Conservation (phyloP, 2,113 vertebrate species). For the Steatornis caripensis region DNA sequence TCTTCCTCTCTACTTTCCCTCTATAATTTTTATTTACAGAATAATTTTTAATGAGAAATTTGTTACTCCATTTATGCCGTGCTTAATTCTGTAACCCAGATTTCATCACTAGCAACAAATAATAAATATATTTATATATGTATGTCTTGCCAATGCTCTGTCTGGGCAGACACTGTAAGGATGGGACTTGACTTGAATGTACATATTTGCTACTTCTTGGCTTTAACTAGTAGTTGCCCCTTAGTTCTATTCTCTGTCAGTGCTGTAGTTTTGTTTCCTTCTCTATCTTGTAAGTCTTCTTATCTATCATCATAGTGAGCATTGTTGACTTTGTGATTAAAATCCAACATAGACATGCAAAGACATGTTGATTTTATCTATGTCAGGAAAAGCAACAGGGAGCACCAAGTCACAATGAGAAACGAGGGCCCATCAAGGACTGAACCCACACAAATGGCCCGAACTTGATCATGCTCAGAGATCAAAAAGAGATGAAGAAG, state of each 20-base stretch:
- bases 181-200: not conserved
- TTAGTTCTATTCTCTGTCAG: not conserved
- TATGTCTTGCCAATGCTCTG: not conserved
- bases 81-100: not conserved
- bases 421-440: not conserved
- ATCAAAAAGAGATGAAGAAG: not conserved
- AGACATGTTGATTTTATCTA: not conserved
- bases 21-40: not conserved
- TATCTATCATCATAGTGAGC: not conserved
- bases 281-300: not conserved
- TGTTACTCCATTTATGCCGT: not conserved
- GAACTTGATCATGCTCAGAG: not conserved
- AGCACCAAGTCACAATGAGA: not conserved
- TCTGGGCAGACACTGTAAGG: not conserved
- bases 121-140: not conserved
- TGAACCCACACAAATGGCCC: not conserved
- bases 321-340: not conserved
- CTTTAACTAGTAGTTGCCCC: not conserved
- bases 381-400: not conserved
- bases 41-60: not conserved
- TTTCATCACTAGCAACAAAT: not conserved
- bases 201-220: not conserved
- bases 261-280: not conserved
- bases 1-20: not conserved
- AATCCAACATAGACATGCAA: not conserved